Base-by-base conservation (phyloP, 2,113 vertebrate genomes). In the Poeciliopsis occidentalis region DNA sequence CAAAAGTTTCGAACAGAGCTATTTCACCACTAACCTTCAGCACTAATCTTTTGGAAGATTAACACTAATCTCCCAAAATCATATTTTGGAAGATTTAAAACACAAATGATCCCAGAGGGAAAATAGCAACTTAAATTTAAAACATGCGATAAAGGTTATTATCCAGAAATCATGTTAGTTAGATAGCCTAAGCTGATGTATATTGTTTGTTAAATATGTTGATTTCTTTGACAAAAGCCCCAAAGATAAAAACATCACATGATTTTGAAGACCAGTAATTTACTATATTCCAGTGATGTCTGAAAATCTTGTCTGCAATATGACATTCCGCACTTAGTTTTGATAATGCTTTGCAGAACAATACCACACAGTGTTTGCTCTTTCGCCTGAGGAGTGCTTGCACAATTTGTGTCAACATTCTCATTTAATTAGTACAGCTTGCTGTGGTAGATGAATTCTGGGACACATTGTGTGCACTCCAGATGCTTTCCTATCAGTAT, bases 1-100 rank as follows among this genome's bases (percentile, higher is more conserved):
- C 1, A 64, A 69, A 66, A 29, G 22, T 30, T 22, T 32, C 26
- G 57, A 26, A 39, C 60, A 72, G 10, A 17, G 63, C 24, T 69
- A 31, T 74, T 17, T 7, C 73, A 64, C 73, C 17, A 54, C 73
- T 70, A 72, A 12, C 64, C 60, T 62, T 65, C 19, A 47, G 27
- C 62, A 29, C 47, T 31, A 31, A 31, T 4, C 30, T 4, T 61
- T 37, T 66, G 60, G 78, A 54, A 47, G 19, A 7, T 31, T 34
- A 31, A 31, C 30, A 31, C 30, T 31, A 4, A 31, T 31, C 30
- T 31, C 4, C 30, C 30, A 31, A 31, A 31, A 4, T 4, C 30
- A 31, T 3, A 31, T 4, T 61, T 37, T 66, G 51, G 78, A 54
- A 47, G 19, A 7, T 31, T 34, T 13, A 26, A 27, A 67, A 57